Evolutionary conservation across 1,140 invertebrate genomes (phyloP), one percentile per base, ranked within the genome.

Genomic region (Coelopa frigida): DNA sequence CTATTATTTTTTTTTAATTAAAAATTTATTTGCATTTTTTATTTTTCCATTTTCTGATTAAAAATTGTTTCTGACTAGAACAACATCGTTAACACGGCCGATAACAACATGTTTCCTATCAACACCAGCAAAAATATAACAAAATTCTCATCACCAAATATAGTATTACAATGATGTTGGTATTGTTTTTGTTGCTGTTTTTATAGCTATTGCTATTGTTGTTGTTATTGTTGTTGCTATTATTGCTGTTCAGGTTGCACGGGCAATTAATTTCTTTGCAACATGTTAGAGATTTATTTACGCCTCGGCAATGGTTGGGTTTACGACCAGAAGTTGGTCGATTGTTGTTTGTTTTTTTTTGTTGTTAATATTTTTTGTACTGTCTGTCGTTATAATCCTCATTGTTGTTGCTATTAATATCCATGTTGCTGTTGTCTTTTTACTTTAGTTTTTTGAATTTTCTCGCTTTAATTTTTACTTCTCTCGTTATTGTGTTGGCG

Each of bases 261-360:
- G n/a, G n/a, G n/a, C n/a, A n/a, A n/a, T n/a, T 4, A 29, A 17
- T 12, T 27, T 41, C 23, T 41, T 42, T 27, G 40, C 23, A 42
- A 27, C 40, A 42, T 42, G 40, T 42, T 29, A 42, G 27, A 29
- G 40, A 42, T 29, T 42, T 42, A 17, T 42, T 29, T 27, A 23
- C n/a, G 15, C 32, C 21, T 29, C 32, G 8, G 17, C 22, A 21
- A 10, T n/a, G n/a, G n/a, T n/a, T 23, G 11, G n/a, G 26, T 23
- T 39, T 39, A 20, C 11, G 11, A 39, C 12, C 2, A 39, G 6
- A 6, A n/a, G n/a, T n/a, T n/a, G n/a, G n/a, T n/a, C n/a, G n/a
- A n/a, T n/a, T n/a, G n/a, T n/a, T n/a, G n/a, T n/a, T n/a, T n/a
- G n/a, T n/a, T n/a, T n/a, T n/a, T n/a, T n/a, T n/a, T n/a, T n/a